Evolutionary conservation across 2,113 vertebrate species (phyloP).

Genomic region (Eupsittula cactorum): DNA sequence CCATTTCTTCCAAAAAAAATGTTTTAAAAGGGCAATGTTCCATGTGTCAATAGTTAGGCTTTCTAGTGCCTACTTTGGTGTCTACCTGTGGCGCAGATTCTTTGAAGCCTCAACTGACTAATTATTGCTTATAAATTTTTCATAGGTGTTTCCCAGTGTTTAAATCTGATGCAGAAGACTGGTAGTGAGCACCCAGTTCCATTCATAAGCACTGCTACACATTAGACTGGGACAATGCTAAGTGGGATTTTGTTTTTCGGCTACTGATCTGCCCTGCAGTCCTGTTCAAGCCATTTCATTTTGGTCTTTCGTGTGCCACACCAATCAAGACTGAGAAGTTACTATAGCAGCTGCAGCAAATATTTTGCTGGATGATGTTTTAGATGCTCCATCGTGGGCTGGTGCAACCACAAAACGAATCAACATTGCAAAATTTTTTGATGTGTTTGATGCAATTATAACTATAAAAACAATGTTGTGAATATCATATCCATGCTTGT

Average conservation of each 20-base stretch:
- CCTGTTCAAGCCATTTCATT: neutral
- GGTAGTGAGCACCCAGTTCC: neutral
- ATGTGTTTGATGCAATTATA: neutral
- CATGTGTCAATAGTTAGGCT: neutral
- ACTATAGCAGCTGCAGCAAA: neutral
- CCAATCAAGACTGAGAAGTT: neutral
- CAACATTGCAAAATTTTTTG: neutral
- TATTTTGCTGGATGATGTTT: neutral
- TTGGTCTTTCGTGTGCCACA: neutral
- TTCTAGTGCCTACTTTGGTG: neutral
- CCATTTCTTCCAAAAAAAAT: neutral
- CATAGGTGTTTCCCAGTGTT: neutral
- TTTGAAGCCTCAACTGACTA: neutral
- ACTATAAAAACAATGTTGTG: neutral
- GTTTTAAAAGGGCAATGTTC: neutral
- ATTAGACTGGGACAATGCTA: fast-evolving
- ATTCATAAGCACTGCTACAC: neutral
- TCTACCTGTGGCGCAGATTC: neutral
- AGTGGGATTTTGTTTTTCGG: neutral
- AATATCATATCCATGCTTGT: neutral
- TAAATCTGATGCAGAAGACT: neutral
- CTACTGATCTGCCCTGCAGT: neutral
- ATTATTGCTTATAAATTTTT: neutral
- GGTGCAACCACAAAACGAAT: neutral
- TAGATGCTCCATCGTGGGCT: neutral